phyloP scores from a whole-genome alignment of 2,797 vertebrate species.

The Gymnothorax javanicus region DNA sequence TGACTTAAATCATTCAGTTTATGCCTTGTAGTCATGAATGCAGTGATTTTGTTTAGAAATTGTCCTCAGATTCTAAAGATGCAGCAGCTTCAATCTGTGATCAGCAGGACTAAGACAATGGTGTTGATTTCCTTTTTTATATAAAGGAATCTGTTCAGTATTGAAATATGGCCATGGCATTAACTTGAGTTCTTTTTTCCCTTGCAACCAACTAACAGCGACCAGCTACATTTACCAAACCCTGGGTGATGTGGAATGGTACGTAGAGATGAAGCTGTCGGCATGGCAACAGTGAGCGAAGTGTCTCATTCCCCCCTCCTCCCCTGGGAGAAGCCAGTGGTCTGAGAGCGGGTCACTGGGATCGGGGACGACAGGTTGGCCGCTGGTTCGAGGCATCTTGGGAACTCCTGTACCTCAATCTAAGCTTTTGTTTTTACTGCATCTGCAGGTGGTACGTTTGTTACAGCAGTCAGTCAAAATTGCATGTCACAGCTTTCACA shows the following conservation, averaged over 20 bases:
- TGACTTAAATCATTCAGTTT: slow-evolving; percentile 21
- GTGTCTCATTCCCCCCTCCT: slow-evolving; percentile 87
- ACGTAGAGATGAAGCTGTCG: slow-evolving; percentile 99
- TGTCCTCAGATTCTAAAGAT: slow-evolving; percentile 32
- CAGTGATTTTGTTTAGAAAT: slow-evolving; percentile 48
- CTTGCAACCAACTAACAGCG: slow-evolving; percentile 97
- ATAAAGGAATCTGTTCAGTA: slow-evolving; percentile 45
- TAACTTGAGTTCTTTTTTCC: slow-evolving; percentile 99
- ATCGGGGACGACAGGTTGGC: slow-evolving; percentile 99
- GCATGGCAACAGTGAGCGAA: slow-evolving; percentile 99
- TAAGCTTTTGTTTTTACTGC: slow-evolving; percentile 91
- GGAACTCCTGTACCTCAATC: slow-evolving; percentile 99
- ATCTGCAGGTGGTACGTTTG: slow-evolving; percentile 78
- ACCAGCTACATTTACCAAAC: slow-evolving; percentile 99
- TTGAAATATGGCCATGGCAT: slow-evolving; percentile 74
- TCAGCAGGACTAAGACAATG: slow-evolving; percentile 47
- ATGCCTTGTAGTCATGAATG: not conserved
- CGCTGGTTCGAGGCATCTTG: slow-evolving; percentile 95
- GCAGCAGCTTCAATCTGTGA: slow-evolving; percentile 34
- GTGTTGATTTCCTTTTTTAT: slow-evolving; percentile 50
- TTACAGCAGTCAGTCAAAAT: slow-evolving; percentile 63
- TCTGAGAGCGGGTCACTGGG: slow-evolving; percentile 99
- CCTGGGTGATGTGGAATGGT: slow-evolving; percentile 99
- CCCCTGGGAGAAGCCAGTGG: slow-evolving; percentile 99
- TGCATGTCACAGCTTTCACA: slow-evolving; percentile 71